A percentile compares a stretch with the other conserved stretches of the same genome.
Evolutionary conservation across 2,888 invertebrate species (phyloP).

Genomic region (Hipparchia sbordonii): DNA sequence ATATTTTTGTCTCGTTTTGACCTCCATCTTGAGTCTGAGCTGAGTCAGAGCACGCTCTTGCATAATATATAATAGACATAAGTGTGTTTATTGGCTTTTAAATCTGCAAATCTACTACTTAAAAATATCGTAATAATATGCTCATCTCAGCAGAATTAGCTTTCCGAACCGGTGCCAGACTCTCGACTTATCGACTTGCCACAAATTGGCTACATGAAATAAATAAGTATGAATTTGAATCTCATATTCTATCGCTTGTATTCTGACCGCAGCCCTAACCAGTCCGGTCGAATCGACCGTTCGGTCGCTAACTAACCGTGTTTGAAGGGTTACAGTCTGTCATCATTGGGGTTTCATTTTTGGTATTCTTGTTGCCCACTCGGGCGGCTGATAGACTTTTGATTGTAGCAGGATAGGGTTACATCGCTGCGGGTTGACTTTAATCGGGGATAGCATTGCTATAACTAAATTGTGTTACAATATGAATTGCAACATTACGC

Average conservation of each 20-base stretch:
- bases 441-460: conserved; percentile 8
- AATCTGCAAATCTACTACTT: no score
- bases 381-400: conserved; percentile 49
- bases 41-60: no score
- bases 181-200: no score
- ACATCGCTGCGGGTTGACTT: conserved; percentile 23
- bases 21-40: no score
- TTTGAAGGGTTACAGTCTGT: conserved; percentile 68
- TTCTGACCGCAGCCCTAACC: conserved; percentile 39
- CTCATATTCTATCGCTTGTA: conserved; percentile 6
- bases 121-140: no score
- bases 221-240: no score
- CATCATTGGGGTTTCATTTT: conserved; percentile 66
- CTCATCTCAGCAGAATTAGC: no score
- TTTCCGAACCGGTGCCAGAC: no score
- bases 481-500: background rate
- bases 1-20: no score
- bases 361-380: conserved; percentile 65
- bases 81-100: no score
- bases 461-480: background rate
- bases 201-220: no score
- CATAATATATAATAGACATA: no score
- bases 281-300: conserved; percentile 30
- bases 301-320: conserved; percentile 70
- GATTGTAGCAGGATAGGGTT: conserved; percentile 39